A percentile compares a stretch with the other conserved stretches of the same genome.
phyloP scores from a whole-genome alignment of 2,888 invertebrate species.

The Apamea crenata region DNA sequence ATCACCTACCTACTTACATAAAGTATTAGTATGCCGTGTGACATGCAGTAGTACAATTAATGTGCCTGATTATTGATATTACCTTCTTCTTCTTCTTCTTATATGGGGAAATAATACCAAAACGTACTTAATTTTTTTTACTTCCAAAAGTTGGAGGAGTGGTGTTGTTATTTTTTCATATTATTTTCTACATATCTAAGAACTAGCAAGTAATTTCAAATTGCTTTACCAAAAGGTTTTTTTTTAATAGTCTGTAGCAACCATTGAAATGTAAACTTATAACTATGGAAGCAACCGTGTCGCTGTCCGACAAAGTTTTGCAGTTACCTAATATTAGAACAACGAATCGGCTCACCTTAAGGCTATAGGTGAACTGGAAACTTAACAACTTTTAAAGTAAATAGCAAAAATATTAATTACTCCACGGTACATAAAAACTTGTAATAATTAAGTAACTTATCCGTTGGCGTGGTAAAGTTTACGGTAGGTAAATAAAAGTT shows the following conservation, averaged over 20 bases:
- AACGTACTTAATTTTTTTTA: background rate
- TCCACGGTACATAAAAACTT: constrained; percentile 13
- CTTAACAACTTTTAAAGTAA: constrained; percentile 33
- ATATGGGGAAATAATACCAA: background rate
- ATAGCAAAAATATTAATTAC: constrained; percentile 54
- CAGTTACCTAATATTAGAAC: constrained; percentile 38
- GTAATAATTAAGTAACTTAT: constrained; percentile 41
- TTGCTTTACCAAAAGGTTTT: background rate
- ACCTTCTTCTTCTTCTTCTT: too few species aligned
- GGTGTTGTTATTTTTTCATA: too few species aligned
- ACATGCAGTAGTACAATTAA: too few species aligned
- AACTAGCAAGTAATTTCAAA: background rate
- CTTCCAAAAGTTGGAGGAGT: background rate
- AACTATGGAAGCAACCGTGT: constrained; percentile 5
- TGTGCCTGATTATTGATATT: background rate
- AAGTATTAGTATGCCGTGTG: background rate
- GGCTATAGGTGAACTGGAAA: constrained; percentile 26
- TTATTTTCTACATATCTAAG: background rate
- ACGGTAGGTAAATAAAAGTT: constrained; percentile 10
- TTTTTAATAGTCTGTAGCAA: background rate
- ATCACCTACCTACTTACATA: background rate
- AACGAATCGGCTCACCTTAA: constrained; percentile 28
- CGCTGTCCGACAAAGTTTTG: constrained; percentile 20
- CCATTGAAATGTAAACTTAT: too few species aligned
- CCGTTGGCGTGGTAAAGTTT: background rate